Percentiles rank a stretch among this genome's conserved stretches.
These are phyloP conservation scores for Drosophila trapezifrons DNA, from an alignment of 1,140 invertebrate genomes.

Conservation along the genomic window DNA sequence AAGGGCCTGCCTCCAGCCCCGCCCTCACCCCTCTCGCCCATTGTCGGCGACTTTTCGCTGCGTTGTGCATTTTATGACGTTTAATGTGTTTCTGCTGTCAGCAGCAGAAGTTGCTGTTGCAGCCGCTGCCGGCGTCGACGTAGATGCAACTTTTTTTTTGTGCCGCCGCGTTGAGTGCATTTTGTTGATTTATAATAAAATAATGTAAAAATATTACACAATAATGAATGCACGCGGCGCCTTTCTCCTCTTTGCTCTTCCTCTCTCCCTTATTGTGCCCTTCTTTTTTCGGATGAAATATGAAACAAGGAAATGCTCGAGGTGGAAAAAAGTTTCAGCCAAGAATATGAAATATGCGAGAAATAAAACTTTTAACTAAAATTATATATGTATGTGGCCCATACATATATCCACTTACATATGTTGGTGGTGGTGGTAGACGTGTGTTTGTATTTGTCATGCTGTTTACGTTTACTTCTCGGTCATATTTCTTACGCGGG, in stretches of 20 bases:
- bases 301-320: constrained; percentile 71
- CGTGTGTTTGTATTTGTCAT: constrained; percentile 66
- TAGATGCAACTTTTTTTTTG: constrained; percentile 60
- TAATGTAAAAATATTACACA: constrained; percentile 84
- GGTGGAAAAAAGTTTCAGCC: constrained; percentile 68
- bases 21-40: background rate
- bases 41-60: constrained; percentile 67
- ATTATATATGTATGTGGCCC: constrained; percentile 74
- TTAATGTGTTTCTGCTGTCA: constrained; percentile 82
- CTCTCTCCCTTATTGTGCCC: constrained; percentile 38
- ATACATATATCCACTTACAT: constrained; percentile 46
- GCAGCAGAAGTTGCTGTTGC: constrained; percentile 61
- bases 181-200: constrained; percentile 84
- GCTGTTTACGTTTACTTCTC: constrained; percentile 72
- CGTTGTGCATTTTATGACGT: constrained; percentile 80
- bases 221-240: constrained; percentile 71
- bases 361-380: constrained; percentile 83
- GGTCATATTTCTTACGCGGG: constrained; percentile 63
- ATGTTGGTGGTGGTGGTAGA: constrained; percentile 13
- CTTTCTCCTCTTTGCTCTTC: background rate
- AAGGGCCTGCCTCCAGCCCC: constrained; percentile 39
- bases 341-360: constrained; percentile 80
- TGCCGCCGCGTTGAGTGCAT: constrained; percentile 72
- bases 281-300: constrained; percentile 71
- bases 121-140: constrained; percentile 37